These are phyloP conservation scores for Barbus barbus DNA, from an alignment of 2,113 vertebrate genomes.

Conservation along the genomic window DNA sequence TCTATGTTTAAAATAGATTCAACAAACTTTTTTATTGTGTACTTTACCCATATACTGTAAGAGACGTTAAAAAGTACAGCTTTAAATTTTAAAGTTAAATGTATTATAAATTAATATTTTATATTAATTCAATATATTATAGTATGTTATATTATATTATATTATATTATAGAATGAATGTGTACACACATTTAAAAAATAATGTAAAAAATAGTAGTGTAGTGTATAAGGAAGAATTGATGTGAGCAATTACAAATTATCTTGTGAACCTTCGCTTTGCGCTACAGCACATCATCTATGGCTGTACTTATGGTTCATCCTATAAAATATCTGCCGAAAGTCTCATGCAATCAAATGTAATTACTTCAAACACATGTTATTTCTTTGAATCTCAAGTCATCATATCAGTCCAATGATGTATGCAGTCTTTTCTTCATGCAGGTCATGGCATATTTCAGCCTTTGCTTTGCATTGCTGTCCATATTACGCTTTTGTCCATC, in stretches of 20 bases:
- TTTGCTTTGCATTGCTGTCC: no score
- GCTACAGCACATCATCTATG: not conserved
- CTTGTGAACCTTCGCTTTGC: not conserved
- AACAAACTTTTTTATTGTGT: not conserved
- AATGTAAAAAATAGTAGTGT: no score
- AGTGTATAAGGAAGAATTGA: no score
- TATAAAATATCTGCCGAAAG: not conserved
- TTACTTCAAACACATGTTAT: not conserved
- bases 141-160: no score
- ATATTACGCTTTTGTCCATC: conserved; percentile 36
- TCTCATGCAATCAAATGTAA: not conserved
- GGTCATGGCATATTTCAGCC: not conserved
- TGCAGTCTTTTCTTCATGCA: not conserved
- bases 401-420: not conserved
- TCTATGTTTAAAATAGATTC: not conserved
- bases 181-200: no score
- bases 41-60: not conserved
- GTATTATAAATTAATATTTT: no score
- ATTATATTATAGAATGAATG: no score
- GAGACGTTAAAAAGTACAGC: not conserved
- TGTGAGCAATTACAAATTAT: not conserved
- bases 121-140: no score
- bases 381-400: not conserved
- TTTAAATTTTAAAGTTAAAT: no score
- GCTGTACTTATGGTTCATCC: not conserved